These are phyloP conservation scores for Pygmarrhopalites habei DNA, from an alignment of 1,140 invertebrate species.

Conservation along the genomic window DNA sequence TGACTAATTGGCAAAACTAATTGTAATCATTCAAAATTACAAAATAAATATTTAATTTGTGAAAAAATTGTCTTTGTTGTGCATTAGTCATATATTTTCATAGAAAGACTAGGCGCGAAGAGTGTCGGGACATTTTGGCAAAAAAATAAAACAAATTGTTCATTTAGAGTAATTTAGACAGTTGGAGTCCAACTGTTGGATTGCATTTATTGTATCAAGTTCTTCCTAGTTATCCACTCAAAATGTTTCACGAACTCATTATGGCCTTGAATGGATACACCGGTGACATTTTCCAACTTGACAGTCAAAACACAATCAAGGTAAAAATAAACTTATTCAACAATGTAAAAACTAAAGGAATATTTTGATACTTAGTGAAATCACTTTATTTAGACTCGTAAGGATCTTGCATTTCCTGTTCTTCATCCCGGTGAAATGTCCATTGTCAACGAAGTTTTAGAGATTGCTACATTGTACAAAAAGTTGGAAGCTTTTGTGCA, in stretches of 20 bases:
- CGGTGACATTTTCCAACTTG: conserved; percentile 31
- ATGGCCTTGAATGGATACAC: conserved; percentile 29
- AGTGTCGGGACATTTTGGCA: too few species aligned
- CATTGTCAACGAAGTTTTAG: conserved; percentile 27
- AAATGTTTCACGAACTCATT: conserved; percentile 36
- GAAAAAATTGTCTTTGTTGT: too few species aligned
- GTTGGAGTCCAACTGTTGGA: too few species aligned
- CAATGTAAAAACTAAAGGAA: too few species aligned
- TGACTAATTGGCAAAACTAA: too few species aligned
- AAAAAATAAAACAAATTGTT: too few species aligned
- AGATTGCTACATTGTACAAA: conserved; percentile 29
- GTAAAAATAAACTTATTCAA: not conserved
- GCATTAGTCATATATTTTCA: too few species aligned
- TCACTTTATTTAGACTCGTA: conserved; percentile 3
- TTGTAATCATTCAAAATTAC: too few species aligned
- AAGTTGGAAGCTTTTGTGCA: conserved; percentile 24
- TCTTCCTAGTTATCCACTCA: not conserved
- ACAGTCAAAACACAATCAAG: conserved; percentile 1
- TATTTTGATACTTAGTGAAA: not conserved
- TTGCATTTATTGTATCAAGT: too few species aligned
- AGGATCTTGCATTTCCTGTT: conserved; percentile 24
- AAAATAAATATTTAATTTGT: too few species aligned
- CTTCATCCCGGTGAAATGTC: conserved; percentile 28
- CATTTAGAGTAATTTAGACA: too few species aligned
- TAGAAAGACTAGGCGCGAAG: too few species aligned